Evolutionary conservation across 1,140 invertebrate genomes (phyloP).

Genomic region (Bombus soroeensis): DNA sequence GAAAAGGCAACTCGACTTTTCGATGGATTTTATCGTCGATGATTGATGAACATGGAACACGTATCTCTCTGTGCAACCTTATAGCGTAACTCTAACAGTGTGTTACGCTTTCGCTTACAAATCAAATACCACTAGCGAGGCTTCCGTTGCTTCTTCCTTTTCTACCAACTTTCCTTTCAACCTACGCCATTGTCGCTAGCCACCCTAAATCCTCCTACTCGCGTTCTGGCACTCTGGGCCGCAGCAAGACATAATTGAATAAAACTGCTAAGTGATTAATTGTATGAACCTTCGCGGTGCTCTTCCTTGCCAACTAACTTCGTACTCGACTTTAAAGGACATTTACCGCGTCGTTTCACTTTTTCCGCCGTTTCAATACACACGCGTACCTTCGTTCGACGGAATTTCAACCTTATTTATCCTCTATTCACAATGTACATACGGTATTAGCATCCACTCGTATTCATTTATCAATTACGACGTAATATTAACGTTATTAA

Average conservation of each 20-base stretch:
- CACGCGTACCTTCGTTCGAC: not conserved
- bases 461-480: not conserved
- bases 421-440: not conserved
- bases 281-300: slow-evolving; percentile 64
- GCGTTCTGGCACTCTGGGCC: slow-evolving; percentile 61
- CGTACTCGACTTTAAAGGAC: slow-evolving; percentile 60
- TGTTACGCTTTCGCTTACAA: slow-evolving; percentile 21
- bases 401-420: not conserved
- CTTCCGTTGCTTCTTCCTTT: slow-evolving; percentile 37
- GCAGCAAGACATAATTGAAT: slow-evolving; percentile 77
- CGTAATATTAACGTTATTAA: not conserved
- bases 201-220: slow-evolving; percentile 31
- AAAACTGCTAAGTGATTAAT: slow-evolving; percentile 80
- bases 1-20: slow-evolving; percentile 67
- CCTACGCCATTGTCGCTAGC: slow-evolving; percentile 34
- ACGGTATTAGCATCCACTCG: no score
- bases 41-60: slow-evolving; percentile 74
- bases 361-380: not conserved
- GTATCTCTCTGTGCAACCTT: slow-evolving; percentile 1
- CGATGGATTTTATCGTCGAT: slow-evolving; percentile 73
- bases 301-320: slow-evolving; percentile 63
- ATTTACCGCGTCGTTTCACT: slow-evolving; percentile 30
- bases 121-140: slow-evolving; percentile 56
- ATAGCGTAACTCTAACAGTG: not conserved
- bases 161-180: slow-evolving; percentile 43